Conservation (phyloP, 2,888 invertebrate genomes). For the Leptinotarsa juncta region DNA sequence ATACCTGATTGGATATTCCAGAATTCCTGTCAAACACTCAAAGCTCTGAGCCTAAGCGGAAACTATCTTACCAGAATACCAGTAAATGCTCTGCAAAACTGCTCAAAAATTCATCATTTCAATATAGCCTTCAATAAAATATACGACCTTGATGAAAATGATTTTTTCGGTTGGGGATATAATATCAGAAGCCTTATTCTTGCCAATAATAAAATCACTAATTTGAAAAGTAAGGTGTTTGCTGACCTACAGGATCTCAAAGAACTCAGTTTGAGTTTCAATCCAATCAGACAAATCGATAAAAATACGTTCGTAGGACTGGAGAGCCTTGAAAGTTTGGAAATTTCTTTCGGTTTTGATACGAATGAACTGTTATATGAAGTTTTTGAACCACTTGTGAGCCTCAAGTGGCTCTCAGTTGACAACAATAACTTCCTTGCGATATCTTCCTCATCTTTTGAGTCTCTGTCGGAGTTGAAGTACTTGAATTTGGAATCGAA, state of each 20-base stretch:
- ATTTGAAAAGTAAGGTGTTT: constrained; percentile 78
- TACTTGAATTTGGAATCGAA: constrained; percentile 91
- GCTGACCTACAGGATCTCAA: constrained; percentile 80
- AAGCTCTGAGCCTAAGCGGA: constrained; percentile 83
- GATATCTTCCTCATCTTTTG: constrained; percentile 78
- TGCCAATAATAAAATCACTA: constrained; percentile 85
- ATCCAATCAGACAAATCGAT: constrained; percentile 86
- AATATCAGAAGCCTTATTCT: constrained; percentile 84
- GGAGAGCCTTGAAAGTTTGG: constrained; percentile 82
- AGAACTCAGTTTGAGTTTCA: constrained; percentile 92
- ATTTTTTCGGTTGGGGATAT: constrained; percentile 83
- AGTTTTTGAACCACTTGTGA: constrained; percentile 78
- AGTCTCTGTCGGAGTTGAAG: constrained; percentile 76
- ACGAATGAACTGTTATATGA: constrained; percentile 60
- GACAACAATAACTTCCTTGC: constrained; percentile 89
- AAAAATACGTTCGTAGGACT: constrained; percentile 83
- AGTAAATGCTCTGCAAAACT: constrained; percentile 75
- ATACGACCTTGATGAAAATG: constrained; percentile 78
- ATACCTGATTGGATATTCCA: constrained; percentile 73
- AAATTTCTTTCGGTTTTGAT: constrained; percentile 71
- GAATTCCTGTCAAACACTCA: constrained; percentile 72
- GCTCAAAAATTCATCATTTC: constrained; percentile 83
- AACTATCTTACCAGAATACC: constrained; percentile 84
- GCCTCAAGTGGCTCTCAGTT: constrained; percentile 84
- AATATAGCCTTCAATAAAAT: constrained; percentile 92